A percentile compares a stretch with the other conserved stretches of the same genome.
These are phyloP conservation scores for Eumaeus atala DNA, from an alignment of 1,140 invertebrate genomes.

Conservation along the genomic window DNA sequence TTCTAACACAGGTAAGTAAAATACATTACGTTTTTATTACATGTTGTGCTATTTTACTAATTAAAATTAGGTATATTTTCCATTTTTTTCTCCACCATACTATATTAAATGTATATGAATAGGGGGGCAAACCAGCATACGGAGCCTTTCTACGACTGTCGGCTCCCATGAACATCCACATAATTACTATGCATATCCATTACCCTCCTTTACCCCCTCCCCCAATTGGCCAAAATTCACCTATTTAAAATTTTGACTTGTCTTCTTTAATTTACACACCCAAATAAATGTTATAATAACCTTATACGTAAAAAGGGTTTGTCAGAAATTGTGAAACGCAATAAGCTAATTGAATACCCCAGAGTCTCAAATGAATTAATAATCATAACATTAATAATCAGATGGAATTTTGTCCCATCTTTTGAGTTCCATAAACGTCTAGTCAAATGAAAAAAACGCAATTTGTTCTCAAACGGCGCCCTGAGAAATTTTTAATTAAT, in stretches of 20 bases:
- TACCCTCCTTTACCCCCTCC: no score
- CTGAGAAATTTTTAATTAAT: slow-evolving; percentile 56
- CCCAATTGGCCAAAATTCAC: not conserved
- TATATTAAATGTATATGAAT: no score
- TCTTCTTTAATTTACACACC: not conserved
- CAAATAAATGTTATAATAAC: not conserved
- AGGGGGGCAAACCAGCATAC: no score
- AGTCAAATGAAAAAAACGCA: slow-evolving; percentile 27
- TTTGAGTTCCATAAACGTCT: slow-evolving; percentile 4
- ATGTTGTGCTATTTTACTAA: no score
- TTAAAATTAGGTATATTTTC: no score
- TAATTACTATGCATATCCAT: no score
- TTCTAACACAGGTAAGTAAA: no score
- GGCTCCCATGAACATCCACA: no score
- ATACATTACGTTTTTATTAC: no score
- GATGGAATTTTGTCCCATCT: slow-evolving; percentile 10
- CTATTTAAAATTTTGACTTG: not conserved
- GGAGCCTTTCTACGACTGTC: no score
- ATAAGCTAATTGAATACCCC: slow-evolving; percentile 2
- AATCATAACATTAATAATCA: slow-evolving; percentile 14
- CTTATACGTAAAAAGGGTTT: not conserved
- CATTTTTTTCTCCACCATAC: no score
- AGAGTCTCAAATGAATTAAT: slow-evolving; percentile 6
- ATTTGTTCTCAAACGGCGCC: slow-evolving; percentile 22
- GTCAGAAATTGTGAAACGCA: not conserved